These are phyloP conservation scores for Cassiopea andromeda DNA, from an alignment of 30 jellyfish, hydroid and myxozoan species.

Conservation along the genomic window DNA sequence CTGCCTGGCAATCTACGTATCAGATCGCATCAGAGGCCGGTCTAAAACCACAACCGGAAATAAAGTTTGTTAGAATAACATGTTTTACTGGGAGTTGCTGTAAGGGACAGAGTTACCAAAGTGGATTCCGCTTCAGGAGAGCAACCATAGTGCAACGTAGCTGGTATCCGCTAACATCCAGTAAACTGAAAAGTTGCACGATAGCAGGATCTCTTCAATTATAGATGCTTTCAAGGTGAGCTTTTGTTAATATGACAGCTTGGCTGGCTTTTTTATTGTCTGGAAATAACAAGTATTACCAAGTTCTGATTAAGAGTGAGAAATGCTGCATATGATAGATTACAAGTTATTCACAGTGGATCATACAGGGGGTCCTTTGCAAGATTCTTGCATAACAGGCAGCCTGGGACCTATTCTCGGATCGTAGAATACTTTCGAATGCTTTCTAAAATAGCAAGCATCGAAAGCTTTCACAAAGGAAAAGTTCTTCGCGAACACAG, in stretches of 20 bases:
- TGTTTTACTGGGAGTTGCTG: background rate
- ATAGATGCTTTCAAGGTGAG: slow-evolving; percentile 49
- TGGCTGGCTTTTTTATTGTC: slow-evolving; percentile 52
- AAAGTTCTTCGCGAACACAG: too few species aligned
- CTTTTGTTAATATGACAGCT: slow-evolving; percentile 42
- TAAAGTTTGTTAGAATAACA: background rate
- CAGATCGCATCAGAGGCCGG: slow-evolving; percentile 28
- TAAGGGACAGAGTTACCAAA: background rate
- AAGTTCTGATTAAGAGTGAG: slow-evolving; percentile 7
- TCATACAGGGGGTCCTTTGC: background rate
- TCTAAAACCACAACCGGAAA: background rate
- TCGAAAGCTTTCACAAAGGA: too few species aligned
- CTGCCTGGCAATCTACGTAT: slow-evolving; percentile 54
- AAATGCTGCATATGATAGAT: background rate
- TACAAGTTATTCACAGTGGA: background rate
- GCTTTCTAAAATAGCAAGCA: too few species aligned
- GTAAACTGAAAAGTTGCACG: background rate
- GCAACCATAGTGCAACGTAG: background rate
- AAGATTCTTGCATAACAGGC: background rate
- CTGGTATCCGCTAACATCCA: background rate
- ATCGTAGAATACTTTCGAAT: too few species aligned
- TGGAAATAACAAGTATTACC: slow-evolving; percentile 30
- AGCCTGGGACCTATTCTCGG: too few species aligned
- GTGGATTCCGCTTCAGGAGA: background rate
- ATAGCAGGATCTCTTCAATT: slow-evolving; percentile 20